phyloP scores from a whole-genome alignment of 2,797 vertebrate genomes.

The Triplophysa bombifrons region DNA sequence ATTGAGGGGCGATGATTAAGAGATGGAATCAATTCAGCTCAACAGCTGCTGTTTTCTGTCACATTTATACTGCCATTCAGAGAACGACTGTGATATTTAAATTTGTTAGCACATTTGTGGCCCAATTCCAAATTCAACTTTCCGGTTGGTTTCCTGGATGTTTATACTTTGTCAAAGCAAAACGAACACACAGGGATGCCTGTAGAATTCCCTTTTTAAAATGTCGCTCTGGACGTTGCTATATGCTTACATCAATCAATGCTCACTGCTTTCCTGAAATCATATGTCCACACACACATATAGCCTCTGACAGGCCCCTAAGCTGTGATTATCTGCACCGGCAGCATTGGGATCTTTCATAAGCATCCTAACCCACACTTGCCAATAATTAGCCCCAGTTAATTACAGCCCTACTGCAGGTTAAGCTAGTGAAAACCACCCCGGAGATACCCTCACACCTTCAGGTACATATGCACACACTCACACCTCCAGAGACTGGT shows the following conservation, averaged over 20 bases:
- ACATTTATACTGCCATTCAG: constrained; percentile 22
- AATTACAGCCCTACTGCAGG: constrained; percentile 94
- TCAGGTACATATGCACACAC: constrained; percentile 67
- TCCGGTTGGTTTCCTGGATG: neutral
- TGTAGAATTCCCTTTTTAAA: constrained; percentile 5
- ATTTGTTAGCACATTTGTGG: neutral
- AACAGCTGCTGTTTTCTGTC: constrained; percentile 48
- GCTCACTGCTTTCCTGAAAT: constrained; percentile 1
- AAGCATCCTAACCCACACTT: constrained; percentile 74
- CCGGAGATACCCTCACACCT: constrained; percentile 69
- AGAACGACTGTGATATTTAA: neutral
- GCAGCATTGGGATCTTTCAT: constrained; percentile 75
- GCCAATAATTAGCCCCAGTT: constrained; percentile 94
- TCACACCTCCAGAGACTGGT: constrained; percentile 80
- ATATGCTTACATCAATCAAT: constrained; percentile 13
- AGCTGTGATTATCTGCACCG: constrained; percentile 85
- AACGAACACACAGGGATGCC: neutral
- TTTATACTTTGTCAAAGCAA: neutral
- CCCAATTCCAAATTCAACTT: constrained; percentile 3
- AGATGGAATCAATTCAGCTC: constrained; percentile 27
- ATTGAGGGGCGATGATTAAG: constrained; percentile 36
- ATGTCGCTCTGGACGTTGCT: constrained; percentile 10
- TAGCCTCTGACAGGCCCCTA: constrained; percentile 70
- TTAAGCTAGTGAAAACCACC: constrained; percentile 80
- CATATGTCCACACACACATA: constrained; percentile 13